phyloP scores from a whole-genome alignment of 1,140 invertebrate species.

The Drosophila simulans region DNA sequence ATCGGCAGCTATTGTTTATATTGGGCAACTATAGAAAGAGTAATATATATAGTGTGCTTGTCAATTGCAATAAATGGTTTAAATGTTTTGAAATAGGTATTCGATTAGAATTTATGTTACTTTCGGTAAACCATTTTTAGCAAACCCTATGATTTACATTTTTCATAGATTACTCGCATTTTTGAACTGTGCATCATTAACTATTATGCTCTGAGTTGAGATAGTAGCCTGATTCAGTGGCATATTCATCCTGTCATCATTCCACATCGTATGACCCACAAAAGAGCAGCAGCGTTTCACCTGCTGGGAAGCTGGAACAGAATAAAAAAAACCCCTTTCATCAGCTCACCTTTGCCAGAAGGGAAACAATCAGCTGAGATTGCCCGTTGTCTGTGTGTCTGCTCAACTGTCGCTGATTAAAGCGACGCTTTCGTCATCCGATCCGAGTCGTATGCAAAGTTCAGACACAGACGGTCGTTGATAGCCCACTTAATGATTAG shows the following conservation, averaged over 20 bases:
- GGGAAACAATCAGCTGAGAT: conserved; percentile 61
- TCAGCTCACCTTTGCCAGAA: conserved; percentile 23
- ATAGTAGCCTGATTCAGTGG: neutral
- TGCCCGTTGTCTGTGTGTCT: conserved; percentile 24
- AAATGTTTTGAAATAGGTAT: neutral
- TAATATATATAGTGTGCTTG: neutral
- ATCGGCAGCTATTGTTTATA: conserved; percentile 15
- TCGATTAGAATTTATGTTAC: too few relatives aligned
- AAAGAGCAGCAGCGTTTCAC: neutral
- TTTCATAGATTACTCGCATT: neutral
- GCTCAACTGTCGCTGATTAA: conserved; percentile 13
- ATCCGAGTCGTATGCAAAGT: conserved; percentile 39
- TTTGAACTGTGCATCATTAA: neutral
- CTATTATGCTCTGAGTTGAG: too few relatives aligned
- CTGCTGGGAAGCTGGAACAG: neutral
- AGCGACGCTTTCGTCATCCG: conserved; percentile 58
- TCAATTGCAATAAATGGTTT: neutral
- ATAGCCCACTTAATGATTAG: conserved; percentile 11
- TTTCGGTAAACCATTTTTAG: too few relatives aligned
- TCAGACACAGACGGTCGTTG: conserved; percentile 21
- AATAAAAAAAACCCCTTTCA: conserved; percentile 16
- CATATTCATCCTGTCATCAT: conserved; percentile 2
- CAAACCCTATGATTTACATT: too few relatives aligned
- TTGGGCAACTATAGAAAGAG: neutral
- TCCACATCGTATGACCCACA: conserved; percentile 11